Conservation (phyloP, 2,113 vertebrate species). For the Camelus bactrianus region DNA sequence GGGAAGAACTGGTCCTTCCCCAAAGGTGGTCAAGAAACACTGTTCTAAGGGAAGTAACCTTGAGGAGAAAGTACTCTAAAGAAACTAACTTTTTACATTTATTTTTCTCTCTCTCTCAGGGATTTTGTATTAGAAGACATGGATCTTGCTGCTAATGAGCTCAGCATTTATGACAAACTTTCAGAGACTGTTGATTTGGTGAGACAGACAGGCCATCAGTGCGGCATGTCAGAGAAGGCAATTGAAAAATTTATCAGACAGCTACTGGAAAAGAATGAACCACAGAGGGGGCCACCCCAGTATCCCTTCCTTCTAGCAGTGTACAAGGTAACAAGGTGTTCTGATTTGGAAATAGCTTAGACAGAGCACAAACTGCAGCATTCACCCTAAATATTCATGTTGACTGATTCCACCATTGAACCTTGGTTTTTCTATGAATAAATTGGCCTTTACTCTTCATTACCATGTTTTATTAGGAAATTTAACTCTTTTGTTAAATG, state of each 20-base stretch:
- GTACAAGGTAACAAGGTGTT: slow-evolving; percentile 89
- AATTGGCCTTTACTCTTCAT: neutral
- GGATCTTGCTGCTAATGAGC: slow-evolving; percentile 93
- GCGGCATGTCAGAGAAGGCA: slow-evolving; percentile 97
- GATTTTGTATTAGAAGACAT: slow-evolving; percentile 86
- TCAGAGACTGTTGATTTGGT: slow-evolving; percentile 96
- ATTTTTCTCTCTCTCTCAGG: slow-evolving; percentile 80
- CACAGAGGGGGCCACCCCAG: slow-evolving; percentile 91
- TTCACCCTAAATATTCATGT: neutral
- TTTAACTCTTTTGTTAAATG: neutral
- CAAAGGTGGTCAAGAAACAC: neutral
- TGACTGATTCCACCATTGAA: neutral
- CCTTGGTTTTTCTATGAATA: neutral
- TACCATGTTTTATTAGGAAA: slow-evolving; percentile 15
- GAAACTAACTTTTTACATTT: neutral
- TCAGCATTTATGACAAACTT: slow-evolving; percentile 98
- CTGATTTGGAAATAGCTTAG: neutral
- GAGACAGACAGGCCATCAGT: slow-evolving; percentile 96
- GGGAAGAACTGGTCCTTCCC: neutral
- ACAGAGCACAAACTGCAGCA: neutral
- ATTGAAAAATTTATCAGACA: slow-evolving; percentile 97
- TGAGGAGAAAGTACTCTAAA: neutral
- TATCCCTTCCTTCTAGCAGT: slow-evolving; percentile 91
- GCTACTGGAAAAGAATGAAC: slow-evolving; percentile 96
- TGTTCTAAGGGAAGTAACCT: neutral